Conservation (phyloP, 2,113 vertebrate species). For the Athene noctua region DNA sequence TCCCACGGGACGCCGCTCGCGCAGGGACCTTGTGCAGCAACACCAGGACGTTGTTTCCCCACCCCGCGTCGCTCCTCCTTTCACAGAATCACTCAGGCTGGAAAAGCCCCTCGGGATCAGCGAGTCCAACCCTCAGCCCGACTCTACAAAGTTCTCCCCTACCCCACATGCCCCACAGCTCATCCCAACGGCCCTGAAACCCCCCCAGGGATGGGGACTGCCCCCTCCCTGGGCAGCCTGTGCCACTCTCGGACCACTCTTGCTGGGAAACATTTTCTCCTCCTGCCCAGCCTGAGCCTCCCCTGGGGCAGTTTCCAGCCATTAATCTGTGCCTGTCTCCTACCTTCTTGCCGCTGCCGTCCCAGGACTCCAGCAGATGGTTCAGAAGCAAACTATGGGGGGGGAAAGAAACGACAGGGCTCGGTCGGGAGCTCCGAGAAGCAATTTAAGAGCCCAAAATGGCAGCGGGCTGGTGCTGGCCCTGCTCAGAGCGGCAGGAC, state of each 20-base stretch:
- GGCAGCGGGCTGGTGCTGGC: background rate
- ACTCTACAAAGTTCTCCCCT: no score
- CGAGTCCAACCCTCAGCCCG: no score
- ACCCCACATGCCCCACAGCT: no score
- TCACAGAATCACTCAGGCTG: background rate
- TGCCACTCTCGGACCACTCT: no score
- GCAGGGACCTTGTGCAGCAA: background rate
- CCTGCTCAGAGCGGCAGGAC: background rate
- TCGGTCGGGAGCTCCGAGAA: background rate
- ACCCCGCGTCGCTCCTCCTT: rapidly evolving
- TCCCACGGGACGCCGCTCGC: rapidly evolving
- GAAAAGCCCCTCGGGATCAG: no score
- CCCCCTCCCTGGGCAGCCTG: no score
- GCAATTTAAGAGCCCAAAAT: rapidly evolving
- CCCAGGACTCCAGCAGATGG: slow-evolving; percentile 85
- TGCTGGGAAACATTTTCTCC: no score
- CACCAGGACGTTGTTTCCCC: rapidly evolving
- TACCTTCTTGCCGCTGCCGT: slow-evolving; percentile 83
- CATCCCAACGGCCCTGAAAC: no score
- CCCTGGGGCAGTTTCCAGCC: no score
- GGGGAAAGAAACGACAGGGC: background rate
- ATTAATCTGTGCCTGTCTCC: background rate
- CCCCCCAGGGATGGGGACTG: no score
- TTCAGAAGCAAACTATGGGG: slow-evolving; percentile 84
- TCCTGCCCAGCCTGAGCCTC: no score